Evolutionary conservation across 2,797 vertebrate genomes (phyloP).

Genomic region (Sternotherus odoratus): DNA sequence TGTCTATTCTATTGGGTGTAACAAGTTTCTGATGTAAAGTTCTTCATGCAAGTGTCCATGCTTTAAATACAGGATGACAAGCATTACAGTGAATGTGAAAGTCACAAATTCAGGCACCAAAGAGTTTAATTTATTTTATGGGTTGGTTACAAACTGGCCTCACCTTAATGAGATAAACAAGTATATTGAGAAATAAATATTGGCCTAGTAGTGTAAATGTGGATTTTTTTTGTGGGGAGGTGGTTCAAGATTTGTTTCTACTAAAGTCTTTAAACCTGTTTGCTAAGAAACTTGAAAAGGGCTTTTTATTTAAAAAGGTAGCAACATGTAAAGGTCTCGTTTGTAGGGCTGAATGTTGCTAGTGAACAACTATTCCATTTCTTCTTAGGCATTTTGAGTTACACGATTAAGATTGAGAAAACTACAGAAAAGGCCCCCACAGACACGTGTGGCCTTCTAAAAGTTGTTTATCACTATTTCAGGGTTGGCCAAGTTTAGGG

Average conservation of each 20-base stretch:
- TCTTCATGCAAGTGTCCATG: background rate
- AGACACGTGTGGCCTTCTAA: conserved; percentile 34
- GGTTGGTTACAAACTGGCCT: background rate
- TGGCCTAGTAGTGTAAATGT: background rate
- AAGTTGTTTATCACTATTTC: conserved; percentile 54
- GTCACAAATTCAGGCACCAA: background rate
- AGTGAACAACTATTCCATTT: background rate
- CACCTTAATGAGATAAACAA: background rate
- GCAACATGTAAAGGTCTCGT: background rate
- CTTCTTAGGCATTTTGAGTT: background rate
- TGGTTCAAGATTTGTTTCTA: background rate
- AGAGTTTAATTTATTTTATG: background rate
- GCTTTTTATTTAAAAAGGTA: background rate
- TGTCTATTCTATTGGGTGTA: background rate
- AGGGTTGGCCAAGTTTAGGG: conserved; percentile 60
- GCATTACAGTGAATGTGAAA: background rate
- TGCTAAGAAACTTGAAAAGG: background rate
- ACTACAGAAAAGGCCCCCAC: conserved; percentile 13
- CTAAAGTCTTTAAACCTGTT: background rate
- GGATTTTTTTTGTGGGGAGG: too few relatives aligned
- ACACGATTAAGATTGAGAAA: background rate
- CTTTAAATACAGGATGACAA: background rate
- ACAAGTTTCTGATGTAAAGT: background rate
- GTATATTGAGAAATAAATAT: background rate
- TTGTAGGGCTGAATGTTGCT: background rate